Evolutionary conservation across 2,113 vertebrate genomes (phyloP).

Genomic region (Cyanoliseus patagonus): DNA sequence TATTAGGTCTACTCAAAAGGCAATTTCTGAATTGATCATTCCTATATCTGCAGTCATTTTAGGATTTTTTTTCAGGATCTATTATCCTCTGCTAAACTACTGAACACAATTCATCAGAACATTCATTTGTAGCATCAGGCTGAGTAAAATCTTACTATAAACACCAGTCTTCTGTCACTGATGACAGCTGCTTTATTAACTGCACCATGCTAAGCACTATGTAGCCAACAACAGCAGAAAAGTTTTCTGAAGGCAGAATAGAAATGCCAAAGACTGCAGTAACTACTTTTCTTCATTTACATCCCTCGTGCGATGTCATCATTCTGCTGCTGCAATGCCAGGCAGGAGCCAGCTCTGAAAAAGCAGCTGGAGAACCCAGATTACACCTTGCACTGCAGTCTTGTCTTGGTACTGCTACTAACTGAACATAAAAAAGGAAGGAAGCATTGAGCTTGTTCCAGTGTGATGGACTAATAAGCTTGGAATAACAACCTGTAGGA

Average conservation of each 20-base stretch:
- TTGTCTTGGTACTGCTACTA: background rate
- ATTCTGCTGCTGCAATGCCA: too few species aligned
- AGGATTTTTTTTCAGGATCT: too few species aligned
- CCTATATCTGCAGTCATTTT: too few species aligned
- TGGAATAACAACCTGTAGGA: background rate
- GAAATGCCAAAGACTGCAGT: background rate
- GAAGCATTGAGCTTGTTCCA: background rate
- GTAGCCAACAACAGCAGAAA: background rate
- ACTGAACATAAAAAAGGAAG: background rate
- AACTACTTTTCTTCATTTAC: background rate
- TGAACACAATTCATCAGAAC: background rate
- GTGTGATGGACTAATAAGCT: background rate
- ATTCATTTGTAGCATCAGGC: background rate
- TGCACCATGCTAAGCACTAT: background rate
- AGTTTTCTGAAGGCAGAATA: background rate
- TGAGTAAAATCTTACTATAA: background rate
- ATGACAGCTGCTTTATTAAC: background rate
- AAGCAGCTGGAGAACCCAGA: fast-evolving
- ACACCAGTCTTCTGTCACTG: background rate
- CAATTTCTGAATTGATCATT: too few species aligned
- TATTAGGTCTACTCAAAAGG: too few species aligned
- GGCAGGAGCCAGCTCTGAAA: background rate
- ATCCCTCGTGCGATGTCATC: fast-evolving
- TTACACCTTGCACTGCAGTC: background rate
- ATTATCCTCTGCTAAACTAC: background rate